Evolutionary conservation across 2,888 invertebrate species (phyloP).

Genomic region (Drosophila borborema): DNA sequence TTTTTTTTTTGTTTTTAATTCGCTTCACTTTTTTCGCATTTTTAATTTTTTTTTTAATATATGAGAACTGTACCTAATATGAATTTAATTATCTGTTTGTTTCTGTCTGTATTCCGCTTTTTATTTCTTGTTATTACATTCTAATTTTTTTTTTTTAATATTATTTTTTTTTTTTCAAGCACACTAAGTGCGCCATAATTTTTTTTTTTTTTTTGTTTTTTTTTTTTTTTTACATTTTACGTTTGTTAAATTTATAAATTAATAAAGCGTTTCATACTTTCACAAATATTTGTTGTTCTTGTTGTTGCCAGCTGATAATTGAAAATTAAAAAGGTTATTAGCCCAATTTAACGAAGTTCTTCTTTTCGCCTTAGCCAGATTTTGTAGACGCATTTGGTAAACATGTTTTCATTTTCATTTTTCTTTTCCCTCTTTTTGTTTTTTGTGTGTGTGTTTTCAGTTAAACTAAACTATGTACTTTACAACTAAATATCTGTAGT

Average conservation of each 20-base stretch:
- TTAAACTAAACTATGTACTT: conserved; percentile 73
- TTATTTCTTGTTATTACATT: conserved; percentile 18
- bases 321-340: conserved; percentile 51
- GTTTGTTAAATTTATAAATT: conserved; percentile 72
- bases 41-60: conserved; percentile 1
- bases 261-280: conserved; percentile 77
- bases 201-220: conserved; percentile 42
- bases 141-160: conserved; percentile 19
- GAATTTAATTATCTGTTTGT: conserved; percentile 24
- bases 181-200: conserved; percentile 70
- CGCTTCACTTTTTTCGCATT: conserved; percentile 1
- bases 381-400: conserved; percentile 18
- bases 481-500: conserved; percentile 81
- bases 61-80: conserved; percentile 20
- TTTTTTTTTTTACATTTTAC: conserved; percentile 31
- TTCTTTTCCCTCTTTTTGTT: conserved; percentile 4
- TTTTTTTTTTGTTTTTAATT: background rate
- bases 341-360: conserved; percentile 35
- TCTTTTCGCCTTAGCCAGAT: conserved; percentile 14
- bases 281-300: conserved; percentile 49
- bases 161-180: conserved; percentile 65
- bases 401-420: conserved; percentile 28
- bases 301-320: conserved; percentile 23
- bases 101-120: conserved; percentile 36
- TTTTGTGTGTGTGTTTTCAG: conserved; percentile 35